Base-by-base conservation (phyloP, 1,140 invertebrate genomes). In the Callitettix versicolor region DNA sequence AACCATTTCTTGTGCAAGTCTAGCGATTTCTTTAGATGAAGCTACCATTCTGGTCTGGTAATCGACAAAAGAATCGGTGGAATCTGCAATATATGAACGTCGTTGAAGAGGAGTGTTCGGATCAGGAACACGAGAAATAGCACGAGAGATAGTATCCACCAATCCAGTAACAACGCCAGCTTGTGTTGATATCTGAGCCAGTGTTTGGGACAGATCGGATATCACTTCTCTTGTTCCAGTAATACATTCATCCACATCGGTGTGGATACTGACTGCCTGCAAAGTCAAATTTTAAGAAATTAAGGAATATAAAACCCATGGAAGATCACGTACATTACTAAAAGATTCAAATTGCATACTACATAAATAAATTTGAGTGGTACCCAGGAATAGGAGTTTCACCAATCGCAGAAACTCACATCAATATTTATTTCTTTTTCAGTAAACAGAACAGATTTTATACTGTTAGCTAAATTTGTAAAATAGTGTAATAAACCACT, bases 41-140 rank as follows among this genome's bases (percentile, higher is more conserved):
- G 84, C 82, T 2, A 98, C 91, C 94, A 99, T 98, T 53, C 92
- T 77, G 0, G 95, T 97, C 69, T 99, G 96, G 70, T 94, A 96
- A 70, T 98, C 93, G 2, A 96, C 95, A 67, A 92, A 98, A 42
- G 78, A 82, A 52, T 85, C 83, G 34, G 60, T 26, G 53, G 49
- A 55, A 36, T 60, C 53, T 15, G 55, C 26, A 12, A 62, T 53
- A 41, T 59, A 33, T 12, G 56, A 63, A 12, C 56, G 50, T 21
- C 61, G 53, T 15, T 60, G 54, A 26, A 60, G 54, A 4, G 71
- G 71, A 48, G 69, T 69, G 34, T 71, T 67, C 61, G 84, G 78
- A 63, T 88, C 84, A 9, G 86, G 84, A 49, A 96, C 77, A 24
- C 83, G 73, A 18, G 84, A 80, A 67, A 96, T 91, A 1, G 91